Evolutionary conservation across 2,113 vertebrate species (phyloP), one percentile per base, ranked within the genome.

Genomic region (Ptyas mucosa): DNA sequence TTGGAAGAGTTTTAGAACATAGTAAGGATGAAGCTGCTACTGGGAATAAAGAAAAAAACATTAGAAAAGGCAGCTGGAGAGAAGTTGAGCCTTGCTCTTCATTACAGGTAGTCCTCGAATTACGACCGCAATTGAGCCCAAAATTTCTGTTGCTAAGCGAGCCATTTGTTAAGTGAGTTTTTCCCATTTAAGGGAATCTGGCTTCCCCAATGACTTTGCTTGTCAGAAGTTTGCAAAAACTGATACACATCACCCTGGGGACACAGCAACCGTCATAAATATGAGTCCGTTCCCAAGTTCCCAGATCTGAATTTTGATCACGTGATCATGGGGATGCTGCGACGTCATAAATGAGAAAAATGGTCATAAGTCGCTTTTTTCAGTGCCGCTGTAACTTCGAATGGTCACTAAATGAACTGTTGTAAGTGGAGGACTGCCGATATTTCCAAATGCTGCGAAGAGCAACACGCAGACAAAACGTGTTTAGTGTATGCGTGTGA

Each of bases 1-100:
- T 0, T 98, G 97, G 87, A 99, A 98, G 94, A 99, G 98, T 95
- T 98, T 98, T 95, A 99, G 97, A 96, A 99, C 98, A 43, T 99
- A 99, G 4, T 97, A 98, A 95, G 98, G 98, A 0, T 99, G 99
- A 94, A 99, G 98, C 98, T 99, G 98, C 99, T 99, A 98, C 98
- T 98, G 93, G 98, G 98, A 97, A 92, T 97, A 98, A 98, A 90
- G 14, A 14, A 18, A 88, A 90, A 92, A 85, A 87, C 69, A 89
- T 95, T 93, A 95, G 95, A 94, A 93, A 93, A 92, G 95, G 96
- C 87, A 94, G 94, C 90, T 49, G 34, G 61, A 51, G n/a, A 89
- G 51, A 12, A 5, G 0, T 43, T 87, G n/a, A 12, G 6, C 39
- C 29, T 8, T 5, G 51, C 10, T 23, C 8, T 54, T 12, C 46